phyloP scores from a whole-genome alignment of 2,888 invertebrate species.

The Tyria jacobaeae region DNA sequence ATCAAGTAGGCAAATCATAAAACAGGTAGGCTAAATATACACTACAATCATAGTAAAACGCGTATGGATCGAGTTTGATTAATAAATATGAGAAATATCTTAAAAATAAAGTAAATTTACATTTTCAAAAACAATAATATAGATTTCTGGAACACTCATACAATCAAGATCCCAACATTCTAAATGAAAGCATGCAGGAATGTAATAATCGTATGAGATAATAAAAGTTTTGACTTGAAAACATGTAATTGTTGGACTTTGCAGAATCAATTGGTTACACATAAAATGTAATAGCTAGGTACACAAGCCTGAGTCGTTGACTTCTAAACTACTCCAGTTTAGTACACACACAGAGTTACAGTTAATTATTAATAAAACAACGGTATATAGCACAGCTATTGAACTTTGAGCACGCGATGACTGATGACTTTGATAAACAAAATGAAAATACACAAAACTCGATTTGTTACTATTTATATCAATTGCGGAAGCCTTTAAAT shows the following conservation, averaged over 20 bases:
- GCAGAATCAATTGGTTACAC: slow-evolving; percentile 60
- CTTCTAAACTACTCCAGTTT: slow-evolving; percentile 72
- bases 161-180: background rate
- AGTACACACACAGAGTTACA: too few relatives aligned
- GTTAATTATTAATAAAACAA: slow-evolving; percentile 79
- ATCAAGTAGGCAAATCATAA: too few relatives aligned
- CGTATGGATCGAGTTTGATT: too few relatives aligned
- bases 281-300: slow-evolving; percentile 63
- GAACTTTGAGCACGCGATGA: slow-evolving; percentile 57
- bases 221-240: background rate
- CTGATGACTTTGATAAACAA: slow-evolving; percentile 32
- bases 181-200: background rate
- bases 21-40: too few relatives aligned
- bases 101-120: too few relatives aligned
- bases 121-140: too few relatives aligned
- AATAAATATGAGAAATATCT: too few relatives aligned
- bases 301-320: slow-evolving; percentile 63
- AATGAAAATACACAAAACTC: slow-evolving; percentile 33
- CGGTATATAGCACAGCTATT: slow-evolving; percentile 62
- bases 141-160: too few relatives aligned
- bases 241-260: slow-evolving; percentile 23
- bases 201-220: background rate
- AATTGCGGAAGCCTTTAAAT: too few relatives aligned
- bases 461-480: too few relatives aligned
- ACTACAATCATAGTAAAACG: too few relatives aligned